Conservation (phyloP, 2,797 vertebrate genomes). For the Enteromius argenteus region DNA sequence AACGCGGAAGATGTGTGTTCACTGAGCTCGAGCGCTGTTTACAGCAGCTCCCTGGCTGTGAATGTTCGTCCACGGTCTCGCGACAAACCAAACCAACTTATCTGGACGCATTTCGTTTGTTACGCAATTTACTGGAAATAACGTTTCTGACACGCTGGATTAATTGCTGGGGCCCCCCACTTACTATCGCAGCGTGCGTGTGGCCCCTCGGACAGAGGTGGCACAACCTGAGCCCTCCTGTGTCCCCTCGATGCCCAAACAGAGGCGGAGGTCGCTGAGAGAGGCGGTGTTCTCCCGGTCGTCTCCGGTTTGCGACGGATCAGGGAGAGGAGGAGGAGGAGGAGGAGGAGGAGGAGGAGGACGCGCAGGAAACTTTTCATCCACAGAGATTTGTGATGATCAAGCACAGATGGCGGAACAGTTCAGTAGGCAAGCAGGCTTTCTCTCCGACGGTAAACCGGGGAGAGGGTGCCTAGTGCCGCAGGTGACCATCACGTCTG, state of each 20-base stretch:
- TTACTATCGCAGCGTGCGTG: neutral
- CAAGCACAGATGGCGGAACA: constrained; percentile 72
- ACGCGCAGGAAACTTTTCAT: constrained; percentile 62
- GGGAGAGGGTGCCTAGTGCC: constrained; percentile 78
- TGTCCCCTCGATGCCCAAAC: constrained; percentile 73
- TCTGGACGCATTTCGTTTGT: neutral
- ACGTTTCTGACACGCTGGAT: neutral
- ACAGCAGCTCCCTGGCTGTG: constrained; percentile 38
- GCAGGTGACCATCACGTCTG: constrained; percentile 91
- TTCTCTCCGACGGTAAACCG: constrained; percentile 51
- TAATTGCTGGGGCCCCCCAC: neutral
- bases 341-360: constrained; percentile 57
- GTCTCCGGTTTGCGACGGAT: constrained; percentile 43
- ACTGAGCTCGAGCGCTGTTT: constrained; percentile 49
- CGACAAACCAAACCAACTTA: neutral
- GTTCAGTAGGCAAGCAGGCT: constrained; percentile 61
- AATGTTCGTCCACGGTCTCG: neutral
- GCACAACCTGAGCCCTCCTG: neutral
- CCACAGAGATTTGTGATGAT: constrained; percentile 69
- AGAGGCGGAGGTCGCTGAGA: constrained; percentile 75
- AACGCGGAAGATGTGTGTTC: constrained; percentile 74
- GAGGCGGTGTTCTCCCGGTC: constrained; percentile 68
- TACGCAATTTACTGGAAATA: neutral
- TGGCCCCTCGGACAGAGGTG: constrained; percentile 22
- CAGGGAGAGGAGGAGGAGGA: constrained; percentile 56